These are phyloP conservation scores for Discoglossus pictus DNA, from an alignment of 2,797 vertebrate genomes.

Conservation along the genomic window DNA sequence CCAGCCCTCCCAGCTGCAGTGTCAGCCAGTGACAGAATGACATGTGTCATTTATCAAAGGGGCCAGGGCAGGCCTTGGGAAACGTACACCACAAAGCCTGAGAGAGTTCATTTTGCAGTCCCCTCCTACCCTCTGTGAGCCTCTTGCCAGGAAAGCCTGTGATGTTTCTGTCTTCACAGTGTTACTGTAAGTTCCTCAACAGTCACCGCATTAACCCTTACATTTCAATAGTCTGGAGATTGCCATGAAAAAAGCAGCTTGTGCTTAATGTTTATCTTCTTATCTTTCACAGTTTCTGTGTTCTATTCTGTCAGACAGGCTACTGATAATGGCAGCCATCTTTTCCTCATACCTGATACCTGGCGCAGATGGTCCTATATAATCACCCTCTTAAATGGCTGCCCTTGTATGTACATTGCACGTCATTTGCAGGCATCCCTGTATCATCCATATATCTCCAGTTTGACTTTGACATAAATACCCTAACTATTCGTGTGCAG, in stretches of 20 bases:
- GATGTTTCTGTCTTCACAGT: conserved; percentile 88
- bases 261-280: too few species aligned
- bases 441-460: too few species aligned
- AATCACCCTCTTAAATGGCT: too few species aligned
- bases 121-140: conserved; percentile 81
- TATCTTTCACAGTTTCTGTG: too few species aligned
- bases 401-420: too few species aligned
- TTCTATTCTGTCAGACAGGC: conserved; percentile 26
- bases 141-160: conserved; percentile 91
- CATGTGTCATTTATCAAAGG: conserved; percentile 99
- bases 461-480: too few species aligned
- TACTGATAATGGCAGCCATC: too few species aligned
- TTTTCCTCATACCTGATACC: too few species aligned
- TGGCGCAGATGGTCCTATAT: too few species aligned
- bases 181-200: conserved; percentile 80
- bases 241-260: conserved; percentile 18
- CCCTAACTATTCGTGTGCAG: too few species aligned
- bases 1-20: conserved; percentile 95
- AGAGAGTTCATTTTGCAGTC: conserved; percentile 95
- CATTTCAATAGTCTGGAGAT: conserved; percentile 37
- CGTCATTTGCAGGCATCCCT: too few species aligned
- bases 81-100: conserved; percentile 94
- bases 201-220: conserved; percentile 73
- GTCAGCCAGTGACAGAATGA: conserved; percentile 99
- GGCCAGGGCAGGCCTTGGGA: conserved; percentile 97